Base-by-base conservation (phyloP, 2,797 vertebrate species). In the Astyanax mexicanus region DNA sequence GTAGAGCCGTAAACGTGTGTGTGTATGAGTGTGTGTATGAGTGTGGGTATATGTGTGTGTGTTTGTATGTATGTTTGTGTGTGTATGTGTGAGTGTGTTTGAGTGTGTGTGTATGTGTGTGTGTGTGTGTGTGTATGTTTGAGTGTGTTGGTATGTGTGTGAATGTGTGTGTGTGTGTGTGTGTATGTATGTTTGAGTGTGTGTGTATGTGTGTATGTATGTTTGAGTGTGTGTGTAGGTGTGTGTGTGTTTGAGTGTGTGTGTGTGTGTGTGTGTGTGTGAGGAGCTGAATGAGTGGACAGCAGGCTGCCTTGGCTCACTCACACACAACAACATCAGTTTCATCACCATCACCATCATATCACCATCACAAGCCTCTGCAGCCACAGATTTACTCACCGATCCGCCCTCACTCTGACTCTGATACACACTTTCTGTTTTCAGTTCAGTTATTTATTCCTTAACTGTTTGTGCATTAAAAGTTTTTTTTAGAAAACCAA, bases 351-450 rank as follows among this genome's bases (percentile, higher is more conserved):
- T n/a, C n/a, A n/a, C n/a, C n/a, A n/a, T n/a, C n/a, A n/a, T n/a
- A n/a, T n/a, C n/a, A n/a, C n/a, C 78, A 58, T 83, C 80, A 80
- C 87, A 87, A 90, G 88, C 82, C 61, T 86, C 84, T 82, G 58
- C 85, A 69, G 85, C 86, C 78, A 65, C 72, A 80, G 86, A 88
- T 87, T 88, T 87, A 88, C 89, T 88, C 83, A 87, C 85, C 85
- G 87, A 85, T 82, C 77, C 75, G 55, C 75, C 6, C 29, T 75
- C 77, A 77, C 81, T 74, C 78, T 68, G 80, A 73, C 78, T 88
- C 13, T 6, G n/a, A 6, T 37, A 27, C 13, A 29, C 1, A 10
- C 11, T 1, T 52, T 6, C 12, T 49, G 23, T 52, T 3, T 54
- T 25, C 4, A 12, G 21, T 19, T 3, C 4, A 21, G 52, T 11